A percentile compares a stretch with the other conserved stretches of the same genome.
Conservation (phyloP, 2,113 vertebrate species). For the Mohoua ochrocephala region DNA sequence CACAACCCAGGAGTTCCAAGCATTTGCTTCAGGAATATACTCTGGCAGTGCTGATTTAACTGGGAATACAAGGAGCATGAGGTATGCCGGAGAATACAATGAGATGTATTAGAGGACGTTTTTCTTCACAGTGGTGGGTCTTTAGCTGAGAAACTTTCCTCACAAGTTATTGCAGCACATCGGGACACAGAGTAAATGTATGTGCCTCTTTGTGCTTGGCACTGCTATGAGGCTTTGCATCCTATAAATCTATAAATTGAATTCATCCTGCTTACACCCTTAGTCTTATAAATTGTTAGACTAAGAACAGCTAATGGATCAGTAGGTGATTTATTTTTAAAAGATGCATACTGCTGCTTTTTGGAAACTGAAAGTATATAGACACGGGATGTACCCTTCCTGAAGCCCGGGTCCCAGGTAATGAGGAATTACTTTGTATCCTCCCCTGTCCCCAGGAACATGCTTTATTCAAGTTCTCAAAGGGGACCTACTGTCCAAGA, state of each 20-base stretch:
- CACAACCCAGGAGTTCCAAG: background rate
- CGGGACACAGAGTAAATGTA: background rate
- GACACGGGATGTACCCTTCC: background rate
- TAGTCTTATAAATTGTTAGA: slow-evolving; percentile 40
- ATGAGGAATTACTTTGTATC: background rate
- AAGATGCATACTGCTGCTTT: slow-evolving; percentile 29
- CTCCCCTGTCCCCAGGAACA: background rate
- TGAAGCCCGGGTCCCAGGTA: background rate
- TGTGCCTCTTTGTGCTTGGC: slow-evolving; percentile 37
- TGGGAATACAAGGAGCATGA: background rate
- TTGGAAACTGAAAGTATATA: background rate
- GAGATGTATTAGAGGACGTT: background rate
- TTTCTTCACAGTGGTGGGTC: background rate
- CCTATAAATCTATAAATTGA: slow-evolving; percentile 61
- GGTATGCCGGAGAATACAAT: background rate
- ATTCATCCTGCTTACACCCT: slow-evolving; percentile 55
- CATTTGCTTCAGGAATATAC: background rate
- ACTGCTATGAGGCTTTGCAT: background rate
- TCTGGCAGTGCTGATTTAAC: background rate
- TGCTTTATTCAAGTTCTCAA: background rate
- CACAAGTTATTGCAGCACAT: background rate
- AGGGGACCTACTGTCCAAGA: background rate
- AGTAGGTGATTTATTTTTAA: slow-evolving; percentile 56
- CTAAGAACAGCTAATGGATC: slow-evolving; percentile 53
- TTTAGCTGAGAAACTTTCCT: background rate